These are phyloP conservation scores for Tipula vernalis DNA, from an alignment of 2,888 invertebrate species.

Conservation along the genomic window DNA sequence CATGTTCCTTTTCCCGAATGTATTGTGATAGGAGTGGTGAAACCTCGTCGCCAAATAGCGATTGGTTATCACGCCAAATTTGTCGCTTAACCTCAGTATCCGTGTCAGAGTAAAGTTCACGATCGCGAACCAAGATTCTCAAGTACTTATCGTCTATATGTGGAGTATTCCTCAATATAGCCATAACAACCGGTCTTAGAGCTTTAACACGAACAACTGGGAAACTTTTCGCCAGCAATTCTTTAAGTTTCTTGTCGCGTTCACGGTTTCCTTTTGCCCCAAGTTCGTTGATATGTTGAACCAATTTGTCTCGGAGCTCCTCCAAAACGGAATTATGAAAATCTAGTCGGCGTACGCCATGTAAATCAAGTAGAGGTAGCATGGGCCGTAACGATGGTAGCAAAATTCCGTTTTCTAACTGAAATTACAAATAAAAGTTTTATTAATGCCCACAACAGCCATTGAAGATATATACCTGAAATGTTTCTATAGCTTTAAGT, in stretches of 20 bases:
- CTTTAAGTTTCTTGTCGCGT: conserved; percentile 74
- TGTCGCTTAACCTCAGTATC: conserved; percentile 95
- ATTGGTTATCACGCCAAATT: conserved; percentile 97
- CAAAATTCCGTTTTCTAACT: conserved; percentile 82
- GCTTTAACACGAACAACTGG: conserved; percentile 85
- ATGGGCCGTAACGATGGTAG: conserved; percentile 88
- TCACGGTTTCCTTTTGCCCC: conserved; percentile 59
- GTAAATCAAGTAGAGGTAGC: conserved; percentile 87
- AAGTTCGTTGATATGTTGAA: conserved; percentile 71
- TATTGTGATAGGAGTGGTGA: conserved; percentile 89
- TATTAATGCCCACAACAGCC: conserved; percentile 7
- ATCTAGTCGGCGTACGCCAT: conserved; percentile 82
- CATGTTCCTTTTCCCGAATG: conserved; percentile 84
- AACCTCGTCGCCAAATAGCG: conserved; percentile 92
- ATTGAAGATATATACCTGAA: conserved; percentile 49
- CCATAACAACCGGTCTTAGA: conserved; percentile 87
- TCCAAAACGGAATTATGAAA: conserved; percentile 91
- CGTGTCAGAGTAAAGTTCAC: conserved; percentile 84
- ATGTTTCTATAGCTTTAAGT: conserved; percentile 95
- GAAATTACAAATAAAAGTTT: conserved; percentile 21
- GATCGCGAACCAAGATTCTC: conserved; percentile 62
- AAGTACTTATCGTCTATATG: conserved; percentile 86
- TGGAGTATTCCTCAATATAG: conserved; percentile 82
- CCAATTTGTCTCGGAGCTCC: conserved; percentile 57
- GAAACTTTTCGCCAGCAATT: conserved; percentile 83